Percentiles rank a stretch among this genome's conserved stretches.
These are phyloP conservation scores for Pristionchus arcanus DNA, from an alignment of 2,888 invertebrate genomes.

Conservation along the genomic window DNA sequence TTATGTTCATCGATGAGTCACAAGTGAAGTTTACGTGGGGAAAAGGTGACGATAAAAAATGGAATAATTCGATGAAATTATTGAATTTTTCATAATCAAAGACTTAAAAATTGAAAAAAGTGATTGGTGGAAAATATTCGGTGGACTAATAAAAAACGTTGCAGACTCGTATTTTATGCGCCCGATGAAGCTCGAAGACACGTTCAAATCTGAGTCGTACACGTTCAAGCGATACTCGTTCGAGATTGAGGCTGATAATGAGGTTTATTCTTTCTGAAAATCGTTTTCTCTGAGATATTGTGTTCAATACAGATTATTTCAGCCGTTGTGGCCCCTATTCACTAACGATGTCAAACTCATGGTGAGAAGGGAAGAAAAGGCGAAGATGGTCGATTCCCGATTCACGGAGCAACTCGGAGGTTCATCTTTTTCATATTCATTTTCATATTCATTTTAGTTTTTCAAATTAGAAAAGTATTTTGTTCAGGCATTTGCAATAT, in stretches of 20 bases:
- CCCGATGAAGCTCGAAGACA: not conserved
- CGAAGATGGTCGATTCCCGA: not conserved
- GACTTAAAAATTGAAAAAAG: no score
- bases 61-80: no score
- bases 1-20: not conserved
- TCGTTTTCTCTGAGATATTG: no score
- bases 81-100: no score
- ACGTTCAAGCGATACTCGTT: constrained; percentile 3
- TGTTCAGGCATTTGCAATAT: not conserved
- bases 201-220: not conserved
- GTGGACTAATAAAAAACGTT: no score
- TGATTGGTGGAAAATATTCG: no score
- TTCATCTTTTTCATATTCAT: no score
- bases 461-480: not conserved
- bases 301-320: not conserved
- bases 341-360: not conserved
- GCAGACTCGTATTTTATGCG: not conserved
- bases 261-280: not conserved
- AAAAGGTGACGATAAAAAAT: not conserved
- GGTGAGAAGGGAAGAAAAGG: not conserved
- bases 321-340: not conserved
- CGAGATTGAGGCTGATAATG: not conserved
- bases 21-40: not conserved
- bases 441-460: not conserved
- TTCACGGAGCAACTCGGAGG: not conserved